Base-by-base conservation (phyloP, 2,888 invertebrate genomes). In the Deilephila porcellus region DNA sequence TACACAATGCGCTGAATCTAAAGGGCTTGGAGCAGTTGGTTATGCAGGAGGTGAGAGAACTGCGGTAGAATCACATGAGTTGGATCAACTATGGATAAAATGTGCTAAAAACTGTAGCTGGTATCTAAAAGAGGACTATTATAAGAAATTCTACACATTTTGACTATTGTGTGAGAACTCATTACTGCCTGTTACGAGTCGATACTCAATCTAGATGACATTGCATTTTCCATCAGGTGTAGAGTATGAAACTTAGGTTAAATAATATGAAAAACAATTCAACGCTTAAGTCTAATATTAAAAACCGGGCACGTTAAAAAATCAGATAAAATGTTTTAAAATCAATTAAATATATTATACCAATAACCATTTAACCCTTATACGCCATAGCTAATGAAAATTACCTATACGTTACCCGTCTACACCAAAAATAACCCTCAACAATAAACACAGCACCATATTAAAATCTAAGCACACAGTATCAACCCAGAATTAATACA, bases 1-100 rank as follows among this genome's bases (percentile, higher is more conserved):
- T 76, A 82, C 78, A 77, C 75, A 79, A 81, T 73, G 63, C 64
- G 45, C 59, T 80, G 78, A 76, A 34, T 34, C n/a, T 25, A 45
- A 17, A 45, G 64, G 64, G 67, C 14, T 52, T 20, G 67, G 25
- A 45, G n/a, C 19, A 5, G 56, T 34, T 63, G 32, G 67, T 52
- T 52, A 25, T 67, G 45, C 25, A 67, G n/a, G 25, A 25, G 17
- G 45, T 25, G 60, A 45, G 45, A 45, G 56, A 5, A 32, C 20
- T 45, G 14, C 11, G 37, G n/a, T 63, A 8, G 19, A 19, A 25
- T 25, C 17, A 29, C 25, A 45, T n/a, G 25, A 45, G 67, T 25
- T 52, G 4, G 17, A 56, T 56, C 53, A 25, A 67, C 14, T 6
- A 17, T 45, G 17, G 52, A 56, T 56, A n/a, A n/a, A 56, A 56